Percentiles rank a stretch among this genome's conserved stretches.
These are phyloP conservation scores for Telmatherina bonti DNA, from an alignment of 2,797 vertebrate species.

Conservation along the genomic window DNA sequence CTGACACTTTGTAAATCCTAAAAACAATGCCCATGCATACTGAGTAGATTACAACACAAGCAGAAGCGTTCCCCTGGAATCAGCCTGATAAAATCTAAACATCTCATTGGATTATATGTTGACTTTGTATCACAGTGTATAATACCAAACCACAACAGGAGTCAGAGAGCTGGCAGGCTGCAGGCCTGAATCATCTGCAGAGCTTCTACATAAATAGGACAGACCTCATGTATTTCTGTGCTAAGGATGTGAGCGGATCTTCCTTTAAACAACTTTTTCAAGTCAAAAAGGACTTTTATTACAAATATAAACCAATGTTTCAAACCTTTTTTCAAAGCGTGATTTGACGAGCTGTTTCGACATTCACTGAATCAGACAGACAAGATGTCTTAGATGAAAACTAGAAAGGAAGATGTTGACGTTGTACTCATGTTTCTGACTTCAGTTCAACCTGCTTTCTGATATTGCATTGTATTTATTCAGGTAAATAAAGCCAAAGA, in stretches of 20 bases:
- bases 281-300: not conserved
- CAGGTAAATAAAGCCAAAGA: too few species aligned
- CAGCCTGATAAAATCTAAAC: conserved; percentile 63
- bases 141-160: not conserved
- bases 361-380: not conserved
- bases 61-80: conserved; percentile 43
- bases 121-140: conserved; percentile 30
- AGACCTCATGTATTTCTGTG: not conserved
- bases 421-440: too few species aligned
- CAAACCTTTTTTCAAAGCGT: not conserved
- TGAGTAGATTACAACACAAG: conserved; percentile 41
- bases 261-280: not conserved
- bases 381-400: not conserved
- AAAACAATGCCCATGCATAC: conserved; percentile 40
- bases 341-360: not conserved
- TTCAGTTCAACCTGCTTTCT: too few species aligned
- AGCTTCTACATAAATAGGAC: not conserved
- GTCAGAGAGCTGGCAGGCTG: conserved; percentile 14
- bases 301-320: not conserved
- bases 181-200: conserved; percentile 9
- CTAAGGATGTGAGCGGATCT: not conserved
- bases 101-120: conserved; percentile 54
- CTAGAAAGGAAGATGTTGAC: not conserved
- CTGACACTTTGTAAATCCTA: conserved; percentile 57
- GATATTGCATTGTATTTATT: too few species aligned